These are phyloP conservation scores for Puffinus mauretanicus DNA, from an alignment of 2,113 vertebrate genomes.

Conservation along the genomic window DNA sequence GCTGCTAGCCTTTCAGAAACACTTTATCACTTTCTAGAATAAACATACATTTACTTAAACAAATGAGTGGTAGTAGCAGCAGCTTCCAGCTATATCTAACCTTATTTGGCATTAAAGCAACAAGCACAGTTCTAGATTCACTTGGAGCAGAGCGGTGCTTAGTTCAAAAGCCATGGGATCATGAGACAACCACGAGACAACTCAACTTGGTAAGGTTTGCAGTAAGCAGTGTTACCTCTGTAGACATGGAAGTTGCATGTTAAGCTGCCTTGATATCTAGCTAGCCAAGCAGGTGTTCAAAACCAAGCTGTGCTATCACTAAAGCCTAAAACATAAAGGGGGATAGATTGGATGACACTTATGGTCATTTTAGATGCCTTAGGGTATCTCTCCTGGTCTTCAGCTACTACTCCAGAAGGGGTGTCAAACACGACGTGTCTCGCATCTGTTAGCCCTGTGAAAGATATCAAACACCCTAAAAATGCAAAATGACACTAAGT, in stretches of 20 bases:
- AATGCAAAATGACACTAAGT: neutral
- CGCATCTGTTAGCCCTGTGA: neutral
- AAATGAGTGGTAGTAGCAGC: neutral
- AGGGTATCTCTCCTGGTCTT: neutral
- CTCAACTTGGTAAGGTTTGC: fast-evolving
- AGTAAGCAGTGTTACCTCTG: neutral
- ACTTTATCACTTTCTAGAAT: neutral
- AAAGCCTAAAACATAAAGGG: neutral
- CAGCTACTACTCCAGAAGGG: neutral
- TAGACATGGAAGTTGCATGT: neutral
- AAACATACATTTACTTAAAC: neutral
- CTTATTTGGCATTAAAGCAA: neutral
- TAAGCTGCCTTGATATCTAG: neutral
- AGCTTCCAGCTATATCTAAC: neutral
- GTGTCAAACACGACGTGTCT: fast-evolving
- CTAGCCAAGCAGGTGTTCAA: neutral
- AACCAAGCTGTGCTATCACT: neutral
- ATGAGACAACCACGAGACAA: neutral
- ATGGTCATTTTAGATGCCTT: neutral
- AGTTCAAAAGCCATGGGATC: neutral
- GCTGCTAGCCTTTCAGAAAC: neutral
- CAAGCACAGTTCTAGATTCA: neutral
- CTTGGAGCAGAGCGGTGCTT: neutral
- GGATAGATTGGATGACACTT: neutral
- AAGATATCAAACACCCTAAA: neutral